Base-by-base conservation (phyloP, 2,113 vertebrate genomes). In the Chlamydotis undulata region DNA sequence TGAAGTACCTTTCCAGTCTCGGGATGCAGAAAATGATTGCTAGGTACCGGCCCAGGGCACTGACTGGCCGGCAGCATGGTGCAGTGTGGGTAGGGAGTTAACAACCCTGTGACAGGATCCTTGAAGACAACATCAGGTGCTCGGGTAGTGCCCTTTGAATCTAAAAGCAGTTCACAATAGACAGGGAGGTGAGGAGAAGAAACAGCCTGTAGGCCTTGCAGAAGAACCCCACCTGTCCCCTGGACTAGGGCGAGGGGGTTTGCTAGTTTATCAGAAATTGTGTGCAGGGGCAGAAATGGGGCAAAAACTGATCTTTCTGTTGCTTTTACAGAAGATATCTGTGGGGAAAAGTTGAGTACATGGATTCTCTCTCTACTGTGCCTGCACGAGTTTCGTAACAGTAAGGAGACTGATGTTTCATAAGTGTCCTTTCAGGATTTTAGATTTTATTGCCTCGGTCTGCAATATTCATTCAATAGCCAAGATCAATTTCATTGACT, bases 1-100 rank as follows among this genome's bases (percentile, higher is more conserved):
- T 98, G 98, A 81, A 99, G 97, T 33, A 99, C 94, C n/a, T 95
- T 97, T 39, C 98, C 98, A 0, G 99, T 99, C 65, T 98, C 97
- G 1, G 98, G 98, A 87, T 99, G 98, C 47, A 99, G 68, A 68
- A 99, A 98, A 94, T 98, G 98, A 75, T 98, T 96, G 2, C 94
- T 52, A 3, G 98, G 98, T 52, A 99, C 97, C 1, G 98, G 83
- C 85, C 97, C 98, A 79, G 94, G 89, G 90, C 98, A 98, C 43
- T 98, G 98, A 17, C 95, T 98, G 87, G 94, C 95, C 53, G 98
- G 92, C 68, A 99, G 93, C 98, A 98, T 98, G 18, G 96, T 94
- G 41, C 96, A 96, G 25, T 96, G 98, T 19, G 97, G 84, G 12
- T 87, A 97, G 26, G 99, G 98, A 47, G 94, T 96, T 35, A 98